Evolutionary conservation across 1,140 invertebrate genomes (phyloP).

Genomic region (Saccostrea echinata): DNA sequence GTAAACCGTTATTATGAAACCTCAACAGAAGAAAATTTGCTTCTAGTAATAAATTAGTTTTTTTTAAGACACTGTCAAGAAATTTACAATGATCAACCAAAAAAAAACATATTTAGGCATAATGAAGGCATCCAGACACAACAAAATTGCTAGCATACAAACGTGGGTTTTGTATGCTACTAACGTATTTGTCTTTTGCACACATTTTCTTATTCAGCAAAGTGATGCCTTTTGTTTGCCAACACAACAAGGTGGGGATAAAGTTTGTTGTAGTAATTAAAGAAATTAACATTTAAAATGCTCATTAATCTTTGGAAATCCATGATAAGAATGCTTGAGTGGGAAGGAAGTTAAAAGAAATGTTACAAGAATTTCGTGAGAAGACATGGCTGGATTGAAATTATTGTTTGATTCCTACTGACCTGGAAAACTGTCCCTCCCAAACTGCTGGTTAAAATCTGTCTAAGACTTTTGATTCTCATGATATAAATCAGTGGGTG

Average conservation of each 20-base stretch:
- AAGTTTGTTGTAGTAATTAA: background rate
- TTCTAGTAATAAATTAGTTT: background rate
- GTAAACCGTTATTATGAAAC: no score
- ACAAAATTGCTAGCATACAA: background rate
- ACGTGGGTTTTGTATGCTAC: background rate
- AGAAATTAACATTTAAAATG: background rate
- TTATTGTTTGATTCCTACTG: background rate
- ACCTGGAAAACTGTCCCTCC: conserved; percentile 4
- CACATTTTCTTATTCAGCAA: background rate
- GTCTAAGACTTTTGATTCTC: background rate
- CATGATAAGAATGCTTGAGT: background rate
- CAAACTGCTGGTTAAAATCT: background rate
- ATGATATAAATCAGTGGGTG: background rate
- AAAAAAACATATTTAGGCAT: no score
- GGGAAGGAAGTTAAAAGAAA: no score
- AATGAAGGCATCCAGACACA: background rate
- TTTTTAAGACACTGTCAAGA: background rate
- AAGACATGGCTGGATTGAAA: background rate
- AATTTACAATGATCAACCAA: background rate
- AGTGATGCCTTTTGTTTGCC: background rate
- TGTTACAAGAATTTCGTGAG: background rate
- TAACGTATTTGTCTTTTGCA: background rate
- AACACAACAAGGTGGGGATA: background rate
- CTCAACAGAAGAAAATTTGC: no score
- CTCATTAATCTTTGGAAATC: background rate